Percentiles rank a stretch among this genome's conserved stretches.
These are phyloP conservation scores for Pelecanoides urinatrix DNA, from an alignment of 2,113 vertebrate genomes.

Conservation along the genomic window DNA sequence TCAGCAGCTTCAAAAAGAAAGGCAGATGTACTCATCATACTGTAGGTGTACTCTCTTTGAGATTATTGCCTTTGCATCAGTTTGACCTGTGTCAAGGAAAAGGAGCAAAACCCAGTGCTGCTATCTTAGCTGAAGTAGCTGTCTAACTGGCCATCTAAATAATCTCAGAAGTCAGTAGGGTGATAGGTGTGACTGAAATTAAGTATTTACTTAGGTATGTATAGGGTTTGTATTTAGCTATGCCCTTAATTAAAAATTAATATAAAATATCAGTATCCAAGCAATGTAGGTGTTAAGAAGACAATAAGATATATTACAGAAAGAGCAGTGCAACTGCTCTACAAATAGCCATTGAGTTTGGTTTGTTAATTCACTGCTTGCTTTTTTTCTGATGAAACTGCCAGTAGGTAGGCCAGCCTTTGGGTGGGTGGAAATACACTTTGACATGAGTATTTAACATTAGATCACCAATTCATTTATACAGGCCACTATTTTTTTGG, in stretches of 20 bases:
- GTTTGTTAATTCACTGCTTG: neutral
- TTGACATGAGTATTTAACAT: neutral
- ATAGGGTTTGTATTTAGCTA: neutral
- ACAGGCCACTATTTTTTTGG: neutral
- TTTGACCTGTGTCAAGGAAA: neutral
- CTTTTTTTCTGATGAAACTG: neutral
- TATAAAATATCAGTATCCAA: neutral
- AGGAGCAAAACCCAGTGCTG: neutral
- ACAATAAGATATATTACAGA: neutral
- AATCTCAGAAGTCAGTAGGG: neutral
- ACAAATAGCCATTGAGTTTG: neutral
- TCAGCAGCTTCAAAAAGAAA: conserved; percentile 18
- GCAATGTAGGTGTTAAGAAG: neutral
- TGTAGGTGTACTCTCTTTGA: neutral
- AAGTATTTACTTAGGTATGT: neutral
- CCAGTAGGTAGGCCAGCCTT: neutral
- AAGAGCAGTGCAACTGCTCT: neutral
- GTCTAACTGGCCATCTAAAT: neutral
- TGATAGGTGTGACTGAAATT: neutral
- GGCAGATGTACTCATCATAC: neutral
- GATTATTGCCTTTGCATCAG: neutral
- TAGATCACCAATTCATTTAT: neutral
- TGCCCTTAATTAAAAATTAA: neutral
- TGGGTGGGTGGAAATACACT: neutral
- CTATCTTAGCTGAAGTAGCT: neutral